Evolutionary conservation across 30 jellyfish, hydroid and myxozoan genomes (phyloP), one percentile per base, ranked within the genome.

Genomic region (Turritopsis dohrnii): DNA sequence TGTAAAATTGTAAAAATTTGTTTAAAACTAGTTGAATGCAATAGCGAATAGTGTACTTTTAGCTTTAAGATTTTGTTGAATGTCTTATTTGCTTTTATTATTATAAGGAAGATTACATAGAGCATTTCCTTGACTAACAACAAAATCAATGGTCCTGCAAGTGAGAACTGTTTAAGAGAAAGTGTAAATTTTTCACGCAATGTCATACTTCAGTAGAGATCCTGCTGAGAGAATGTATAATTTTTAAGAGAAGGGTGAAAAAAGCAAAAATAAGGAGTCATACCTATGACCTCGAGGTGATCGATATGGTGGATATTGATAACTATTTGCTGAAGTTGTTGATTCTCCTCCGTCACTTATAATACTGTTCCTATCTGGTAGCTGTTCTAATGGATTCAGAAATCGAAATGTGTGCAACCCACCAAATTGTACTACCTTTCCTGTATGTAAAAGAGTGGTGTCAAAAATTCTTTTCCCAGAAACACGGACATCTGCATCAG

Each of bases 401-500:
- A 85, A 89, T 31, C 90, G 83, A 75, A 94, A 94, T 53, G 89
- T 69, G 52, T 80, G 89, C 29, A 85, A 72, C 27, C 84, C 84
- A 9, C 96, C 99, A 94, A 94, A 86, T 22, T 79, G 75, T 41
- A 94, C 94, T 22, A 84, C 83, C 20, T 87, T 83, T 7, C 99
- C 99, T 74, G 85, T 83, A 8, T 71, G 79, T 18, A 94, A 76
- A 7, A 88, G 24, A 16, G 94, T 79, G 26, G 96, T 95, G 71
- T 89, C 98, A n/a, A 23, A 76, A 52, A 95, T 85, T 71, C 87
- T 53, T 28, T 84, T 77, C 16, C 92, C 96, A 79, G 90, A 74
- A 9, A 95, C 95, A 22, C 86, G 66, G 22, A 95, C 96, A 52
- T 76, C 92, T 5, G 99, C 97, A 75, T 95, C 98, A 1, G 97